phyloP scores from a whole-genome alignment of 2,113 vertebrate genomes.

The Elgaria multicarinata region DNA sequence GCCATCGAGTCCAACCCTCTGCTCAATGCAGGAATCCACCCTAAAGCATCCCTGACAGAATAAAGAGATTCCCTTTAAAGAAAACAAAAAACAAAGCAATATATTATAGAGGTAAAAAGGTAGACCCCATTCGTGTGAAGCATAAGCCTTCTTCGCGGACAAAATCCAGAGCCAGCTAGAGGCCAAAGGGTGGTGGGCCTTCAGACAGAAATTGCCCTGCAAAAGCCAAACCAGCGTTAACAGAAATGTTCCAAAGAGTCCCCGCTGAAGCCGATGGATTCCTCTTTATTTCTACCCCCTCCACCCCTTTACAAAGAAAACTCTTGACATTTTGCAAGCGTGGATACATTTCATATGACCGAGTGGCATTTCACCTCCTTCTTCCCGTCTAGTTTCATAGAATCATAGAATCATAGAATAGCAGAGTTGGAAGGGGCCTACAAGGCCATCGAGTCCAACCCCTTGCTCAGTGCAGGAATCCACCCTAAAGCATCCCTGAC shows the following conservation, averaged over 20 bases:
- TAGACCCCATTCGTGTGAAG: background rate
- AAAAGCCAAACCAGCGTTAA: background rate
- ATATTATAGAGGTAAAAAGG: background rate
- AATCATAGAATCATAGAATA: too few relatives aligned
- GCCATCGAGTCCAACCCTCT: too few relatives aligned
- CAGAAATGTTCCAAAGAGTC: background rate
- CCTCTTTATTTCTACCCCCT: background rate
- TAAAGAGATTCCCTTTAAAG: too few relatives aligned
- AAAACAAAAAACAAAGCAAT: background rate
- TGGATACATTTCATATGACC: background rate
- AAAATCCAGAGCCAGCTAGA: background rate
- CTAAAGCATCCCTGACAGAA: too few relatives aligned
- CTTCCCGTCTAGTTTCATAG: slow-evolving; percentile 35
- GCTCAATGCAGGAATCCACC: too few relatives aligned
- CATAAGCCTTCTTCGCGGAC: slow-evolving; percentile 21
- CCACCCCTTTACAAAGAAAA: background rate
- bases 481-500: too few relatives aligned
- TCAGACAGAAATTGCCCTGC: background rate
- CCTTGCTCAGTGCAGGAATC: too few relatives aligned
- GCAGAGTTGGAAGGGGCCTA: too few relatives aligned
- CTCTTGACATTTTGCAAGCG: background rate
- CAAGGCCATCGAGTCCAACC: too few relatives aligned
- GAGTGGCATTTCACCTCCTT: background rate
- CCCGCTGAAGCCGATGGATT: background rate
- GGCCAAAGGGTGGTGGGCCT: too few relatives aligned